These are phyloP conservation scores for Aphelenchoides bicaudatus DNA, from an alignment of 2,888 invertebrate genomes.

Conservation along the genomic window DNA sequence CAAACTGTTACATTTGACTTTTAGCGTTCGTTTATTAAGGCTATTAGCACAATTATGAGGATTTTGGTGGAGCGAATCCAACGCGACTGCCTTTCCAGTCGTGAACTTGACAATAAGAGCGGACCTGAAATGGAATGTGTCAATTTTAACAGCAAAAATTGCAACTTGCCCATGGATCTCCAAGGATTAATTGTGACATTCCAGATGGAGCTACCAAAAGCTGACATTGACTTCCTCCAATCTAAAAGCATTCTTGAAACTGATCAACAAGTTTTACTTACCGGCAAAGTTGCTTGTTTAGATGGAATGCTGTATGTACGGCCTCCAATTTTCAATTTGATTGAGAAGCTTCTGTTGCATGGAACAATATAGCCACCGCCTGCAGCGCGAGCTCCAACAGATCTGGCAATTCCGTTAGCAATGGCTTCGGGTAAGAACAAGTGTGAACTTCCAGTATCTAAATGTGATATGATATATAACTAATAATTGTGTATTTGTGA, in stretches of 20 bases:
- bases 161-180: background rate
- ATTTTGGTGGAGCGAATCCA: constrained; percentile 7
- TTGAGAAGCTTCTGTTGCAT: background rate
- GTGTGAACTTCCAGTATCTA: background rate
- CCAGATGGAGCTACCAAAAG: background rate
- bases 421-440: constrained; percentile 6
- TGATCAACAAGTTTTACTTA: too few relatives aligned
- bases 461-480: too few relatives aligned
- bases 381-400: background rate
- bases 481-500: background rate
- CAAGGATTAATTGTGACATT: background rate
- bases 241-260: too few relatives aligned
- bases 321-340: too few relatives aligned
- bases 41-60: too few relatives aligned
- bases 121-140: too few relatives aligned
- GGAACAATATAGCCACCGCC: background rate
- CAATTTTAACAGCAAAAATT: too few relatives aligned
- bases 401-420: background rate
- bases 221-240: constrained; percentile 9
- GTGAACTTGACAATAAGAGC: too few relatives aligned
- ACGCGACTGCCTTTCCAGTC: constrained; percentile 2
- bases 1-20: too few relatives aligned
- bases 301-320: background rate
- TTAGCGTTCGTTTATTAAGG: too few relatives aligned
- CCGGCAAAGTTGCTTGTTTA: background rate